Conservation (phyloP, 2,888 invertebrate species). For the Busseola fusca region DNA sequence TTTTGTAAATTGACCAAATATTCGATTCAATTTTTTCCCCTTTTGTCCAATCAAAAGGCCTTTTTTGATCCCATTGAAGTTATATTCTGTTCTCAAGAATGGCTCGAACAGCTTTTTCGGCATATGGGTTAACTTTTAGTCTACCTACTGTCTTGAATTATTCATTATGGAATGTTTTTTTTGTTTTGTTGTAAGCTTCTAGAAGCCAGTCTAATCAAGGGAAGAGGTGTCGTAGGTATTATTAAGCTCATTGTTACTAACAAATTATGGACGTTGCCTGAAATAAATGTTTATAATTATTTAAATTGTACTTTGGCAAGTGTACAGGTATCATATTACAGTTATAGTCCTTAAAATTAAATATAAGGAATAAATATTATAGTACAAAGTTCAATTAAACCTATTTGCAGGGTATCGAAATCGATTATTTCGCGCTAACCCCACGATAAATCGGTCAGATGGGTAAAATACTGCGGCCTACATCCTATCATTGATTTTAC, state of each 20-base stretch:
- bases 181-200: background rate
- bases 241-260: no score
- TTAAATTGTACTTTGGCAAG: no score
- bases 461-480: constrained; percentile 29
- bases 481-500: constrained; percentile 52
- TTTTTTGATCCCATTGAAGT: constrained; percentile 50
- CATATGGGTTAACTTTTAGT: background rate
- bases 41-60: constrained; percentile 59
- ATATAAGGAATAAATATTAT: no score
- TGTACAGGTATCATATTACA: no score
- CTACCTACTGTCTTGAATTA: background rate
- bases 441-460: constrained; percentile 24
- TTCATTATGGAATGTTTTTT: background rate
- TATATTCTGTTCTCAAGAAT: constrained; percentile 39
- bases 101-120: constrained; percentile 11
- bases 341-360: no score
- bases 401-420: background rate
- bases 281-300: no score
- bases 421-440: constrained; percentile 11
- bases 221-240: no score
- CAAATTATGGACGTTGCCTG: no score
- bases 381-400: background rate
- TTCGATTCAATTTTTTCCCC: constrained; percentile 50
- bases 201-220: background rate
- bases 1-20: constrained; percentile 39